Evolutionary conservation across 2,888 invertebrate species (phyloP).

Genomic region (Aelia acuminata): DNA sequence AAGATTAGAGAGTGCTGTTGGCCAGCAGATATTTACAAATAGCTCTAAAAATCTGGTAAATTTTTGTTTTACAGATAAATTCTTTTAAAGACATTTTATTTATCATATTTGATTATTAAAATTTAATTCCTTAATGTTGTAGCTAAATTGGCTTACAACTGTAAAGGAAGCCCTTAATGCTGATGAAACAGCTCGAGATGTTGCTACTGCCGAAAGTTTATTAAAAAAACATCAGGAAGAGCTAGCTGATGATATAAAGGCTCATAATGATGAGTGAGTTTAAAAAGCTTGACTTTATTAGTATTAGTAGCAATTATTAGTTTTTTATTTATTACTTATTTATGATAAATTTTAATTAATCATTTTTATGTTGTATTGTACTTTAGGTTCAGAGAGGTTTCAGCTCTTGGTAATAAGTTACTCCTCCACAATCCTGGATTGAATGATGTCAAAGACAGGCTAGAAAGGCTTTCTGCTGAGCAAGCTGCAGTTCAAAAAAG

Average conservation of each 20-base stretch:
- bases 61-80: constrained; percentile 32
- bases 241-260: constrained; percentile 89
- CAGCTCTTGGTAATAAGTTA: constrained; percentile 83
- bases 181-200: constrained; percentile 87
- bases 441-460: constrained; percentile 81
- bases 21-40: constrained; percentile 92
- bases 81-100: constrained; percentile 7
- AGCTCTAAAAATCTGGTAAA: constrained; percentile 81
- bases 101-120: background rate
- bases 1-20: constrained; percentile 93
- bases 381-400: constrained; percentile 82
- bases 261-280: constrained; percentile 88
- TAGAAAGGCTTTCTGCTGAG: constrained; percentile 81
- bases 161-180: constrained; percentile 84
- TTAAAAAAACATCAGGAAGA: constrained; percentile 90
- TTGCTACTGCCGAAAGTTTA: constrained; percentile 91
- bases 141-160: constrained; percentile 86
- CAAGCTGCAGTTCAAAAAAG: constrained; percentile 82
- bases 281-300: background rate
- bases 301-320: background rate
- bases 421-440: constrained; percentile 81
- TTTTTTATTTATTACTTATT: background rate
- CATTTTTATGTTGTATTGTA: constrained; percentile 46
- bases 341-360: background rate
- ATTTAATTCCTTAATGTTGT: constrained; percentile 53